phyloP scores from a whole-genome alignment of 2,113 vertebrate genomes.

The Dipodomys stephensi region DNA sequence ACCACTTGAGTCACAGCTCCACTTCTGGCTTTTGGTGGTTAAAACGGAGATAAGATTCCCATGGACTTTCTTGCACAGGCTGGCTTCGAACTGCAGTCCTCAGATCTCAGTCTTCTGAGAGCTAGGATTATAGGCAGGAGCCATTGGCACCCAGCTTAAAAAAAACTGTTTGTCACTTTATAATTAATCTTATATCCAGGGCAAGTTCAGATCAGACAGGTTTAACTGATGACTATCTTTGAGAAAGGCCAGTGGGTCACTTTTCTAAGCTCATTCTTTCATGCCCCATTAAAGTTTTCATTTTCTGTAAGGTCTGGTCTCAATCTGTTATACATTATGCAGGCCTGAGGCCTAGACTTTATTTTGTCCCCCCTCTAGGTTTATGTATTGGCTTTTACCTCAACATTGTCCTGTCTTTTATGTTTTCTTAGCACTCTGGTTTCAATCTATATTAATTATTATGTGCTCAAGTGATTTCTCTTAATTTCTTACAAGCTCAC shows the following conservation, averaged over 20 bases:
- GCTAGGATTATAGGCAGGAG: too few relatives aligned
- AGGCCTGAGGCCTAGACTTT: background rate
- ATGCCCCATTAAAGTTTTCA: background rate
- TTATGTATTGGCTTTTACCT: background rate
- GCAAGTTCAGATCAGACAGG: background rate
- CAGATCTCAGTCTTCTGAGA: too few relatives aligned
- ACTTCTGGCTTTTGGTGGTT: too few relatives aligned
- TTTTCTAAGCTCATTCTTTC: background rate
- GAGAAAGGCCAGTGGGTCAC: background rate
- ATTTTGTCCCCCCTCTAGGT: background rate
- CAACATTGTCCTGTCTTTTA: background rate
- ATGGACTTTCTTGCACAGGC: too few relatives aligned
- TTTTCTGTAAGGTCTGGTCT: background rate
- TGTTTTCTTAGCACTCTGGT: background rate
- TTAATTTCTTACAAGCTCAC: background rate
- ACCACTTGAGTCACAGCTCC: too few relatives aligned
- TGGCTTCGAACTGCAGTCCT: too few relatives aligned
- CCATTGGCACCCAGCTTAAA: background rate
- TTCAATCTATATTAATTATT: background rate
- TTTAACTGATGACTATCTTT: background rate
- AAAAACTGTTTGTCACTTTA: slow-evolving; percentile 1
- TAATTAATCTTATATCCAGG: background rate
- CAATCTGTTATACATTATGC: background rate
- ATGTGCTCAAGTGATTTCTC: background rate
- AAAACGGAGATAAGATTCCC: too few relatives aligned